Conservation (phyloP, 2,797 vertebrate genomes). For the Neosilurus mollespiculum region DNA sequence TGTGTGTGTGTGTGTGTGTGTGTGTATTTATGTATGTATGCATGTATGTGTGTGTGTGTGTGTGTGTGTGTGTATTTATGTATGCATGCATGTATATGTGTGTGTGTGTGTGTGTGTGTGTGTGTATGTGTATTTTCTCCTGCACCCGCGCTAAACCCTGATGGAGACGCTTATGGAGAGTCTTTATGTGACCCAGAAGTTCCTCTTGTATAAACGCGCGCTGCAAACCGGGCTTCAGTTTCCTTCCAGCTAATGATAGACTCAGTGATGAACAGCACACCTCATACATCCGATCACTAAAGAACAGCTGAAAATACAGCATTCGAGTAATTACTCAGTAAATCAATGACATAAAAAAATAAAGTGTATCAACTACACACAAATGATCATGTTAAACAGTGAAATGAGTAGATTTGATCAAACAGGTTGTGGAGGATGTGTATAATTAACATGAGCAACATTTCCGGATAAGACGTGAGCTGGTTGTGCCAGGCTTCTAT, state of each 20-base stretch:
- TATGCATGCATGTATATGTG: neutral
- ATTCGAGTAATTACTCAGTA: neutral
- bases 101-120: neutral
- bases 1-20: no score
- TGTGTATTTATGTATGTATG: no score
- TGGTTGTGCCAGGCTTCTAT: neutral
- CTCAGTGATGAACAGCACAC: constrained; percentile 5
- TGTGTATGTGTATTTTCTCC: neutral
- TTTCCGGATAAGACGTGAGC: neutral
- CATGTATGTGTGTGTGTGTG: neutral
- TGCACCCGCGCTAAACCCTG: constrained; percentile 54
- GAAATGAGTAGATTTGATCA: no score
- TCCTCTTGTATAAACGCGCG: constrained; percentile 42
- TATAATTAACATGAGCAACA: no score
- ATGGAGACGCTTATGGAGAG: constrained; percentile 44
- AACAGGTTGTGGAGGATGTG: neutral
- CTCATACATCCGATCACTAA: neutral
- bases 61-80: neutral
- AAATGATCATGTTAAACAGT: neutral
- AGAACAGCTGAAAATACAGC: neutral
- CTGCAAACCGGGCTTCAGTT: constrained; percentile 61
- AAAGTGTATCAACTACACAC: no score
- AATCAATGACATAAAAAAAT: neutral
- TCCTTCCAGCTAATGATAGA: constrained; percentile 53
- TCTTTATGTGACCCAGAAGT: constrained; percentile 63